These are phyloP conservation scores for Margaritifera margaritifera DNA, from an alignment of 2,888 invertebrate species.

Conservation along the genomic window DNA sequence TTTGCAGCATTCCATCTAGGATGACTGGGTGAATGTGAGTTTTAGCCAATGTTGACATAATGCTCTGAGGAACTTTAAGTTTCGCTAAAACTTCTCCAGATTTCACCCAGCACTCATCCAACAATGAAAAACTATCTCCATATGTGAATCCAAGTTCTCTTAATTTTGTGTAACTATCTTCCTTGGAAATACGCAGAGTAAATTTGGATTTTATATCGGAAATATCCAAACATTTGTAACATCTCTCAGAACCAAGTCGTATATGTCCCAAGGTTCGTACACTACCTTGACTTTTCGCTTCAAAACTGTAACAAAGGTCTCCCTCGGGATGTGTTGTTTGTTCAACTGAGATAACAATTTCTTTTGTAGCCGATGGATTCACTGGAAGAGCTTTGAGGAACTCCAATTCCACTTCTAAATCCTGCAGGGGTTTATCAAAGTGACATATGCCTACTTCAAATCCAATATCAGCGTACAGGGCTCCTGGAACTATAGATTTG, in stretches of 20 bases:
- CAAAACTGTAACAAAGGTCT: too few species aligned
- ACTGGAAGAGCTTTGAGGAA: background rate
- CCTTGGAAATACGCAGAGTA: background rate
- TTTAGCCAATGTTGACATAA: background rate
- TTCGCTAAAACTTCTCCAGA: background rate
- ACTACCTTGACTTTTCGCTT: too few species aligned
- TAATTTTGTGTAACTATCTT: constrained; percentile 5
- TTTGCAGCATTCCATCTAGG: constrained; percentile 11
- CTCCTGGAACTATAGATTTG: constrained; percentile 24
- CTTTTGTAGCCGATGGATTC: background rate
- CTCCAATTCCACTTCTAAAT: constrained; percentile 6
- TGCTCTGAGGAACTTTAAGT: background rate
- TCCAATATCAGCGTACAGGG: constrained; percentile 43
- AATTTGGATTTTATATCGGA: background rate
- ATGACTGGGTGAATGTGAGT: constrained; percentile 13
- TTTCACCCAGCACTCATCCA: background rate
- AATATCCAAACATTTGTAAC: background rate
- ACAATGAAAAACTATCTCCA: background rate
- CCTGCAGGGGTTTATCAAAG: background rate
- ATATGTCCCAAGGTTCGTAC: too few species aligned
- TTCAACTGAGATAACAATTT: background rate
- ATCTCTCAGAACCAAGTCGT: too few species aligned
- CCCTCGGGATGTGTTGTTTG: too few species aligned
- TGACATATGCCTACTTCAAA: constrained; percentile 31
- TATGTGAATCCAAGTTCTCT: constrained; percentile 7